Evolutionary conservation across 1,140 invertebrate species (phyloP).

Genomic region (Lysiphlebus fabarum): DNA sequence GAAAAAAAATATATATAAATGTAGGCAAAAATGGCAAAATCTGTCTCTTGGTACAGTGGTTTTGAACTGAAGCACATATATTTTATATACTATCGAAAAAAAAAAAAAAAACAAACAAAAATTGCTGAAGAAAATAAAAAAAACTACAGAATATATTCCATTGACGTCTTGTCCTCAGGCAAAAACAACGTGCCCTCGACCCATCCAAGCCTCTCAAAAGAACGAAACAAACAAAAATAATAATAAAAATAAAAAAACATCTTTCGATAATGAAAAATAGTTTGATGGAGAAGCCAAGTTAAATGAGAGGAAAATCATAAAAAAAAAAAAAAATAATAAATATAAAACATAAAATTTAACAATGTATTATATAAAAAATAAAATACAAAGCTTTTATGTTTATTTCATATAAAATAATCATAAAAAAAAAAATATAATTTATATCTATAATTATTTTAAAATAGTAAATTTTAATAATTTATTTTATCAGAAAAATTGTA

Average conservation of each 20-base stretch:
- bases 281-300: background rate
- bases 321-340: background rate
- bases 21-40: too few relatives aligned
- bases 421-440: too few relatives aligned
- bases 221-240: background rate
- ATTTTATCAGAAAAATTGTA: too few relatives aligned
- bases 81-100: background rate
- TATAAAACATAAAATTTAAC: too few relatives aligned
- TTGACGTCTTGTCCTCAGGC: conserved; percentile 9
- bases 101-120: background rate
- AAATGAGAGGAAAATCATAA: background rate
- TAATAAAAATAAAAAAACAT: background rate
- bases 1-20: background rate
- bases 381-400: background rate
- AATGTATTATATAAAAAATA: too few relatives aligned
- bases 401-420: too few relatives aligned
- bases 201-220: conserved; percentile 5
- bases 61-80: too few relatives aligned
- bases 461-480: too few relatives aligned
- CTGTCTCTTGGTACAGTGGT: too few relatives aligned
- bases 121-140: conserved; percentile 4
- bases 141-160: conserved; percentile 13
- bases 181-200: conserved; percentile 14
- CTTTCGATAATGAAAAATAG: too few relatives aligned
- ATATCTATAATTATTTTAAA: too few relatives aligned